phyloP scores from a whole-genome alignment of 2,797 vertebrate species.

The Oreortyx pictus region DNA sequence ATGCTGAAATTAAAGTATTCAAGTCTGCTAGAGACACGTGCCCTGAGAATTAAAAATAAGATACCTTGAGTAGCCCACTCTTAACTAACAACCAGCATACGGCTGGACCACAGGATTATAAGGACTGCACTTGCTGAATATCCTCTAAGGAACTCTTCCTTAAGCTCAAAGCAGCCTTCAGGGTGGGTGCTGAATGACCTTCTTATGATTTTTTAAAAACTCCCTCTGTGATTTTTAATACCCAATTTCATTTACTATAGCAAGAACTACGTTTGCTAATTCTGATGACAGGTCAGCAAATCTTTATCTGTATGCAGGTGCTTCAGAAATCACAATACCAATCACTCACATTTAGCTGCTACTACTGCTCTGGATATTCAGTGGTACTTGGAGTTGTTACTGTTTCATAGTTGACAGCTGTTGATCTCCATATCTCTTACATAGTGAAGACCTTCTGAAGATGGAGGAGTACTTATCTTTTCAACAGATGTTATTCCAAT shows the following conservation, averaged over 20 bases:
- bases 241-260: slow-evolving; percentile 28
- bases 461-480: not conserved
- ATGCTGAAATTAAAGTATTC: not conserved
- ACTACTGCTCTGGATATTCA: not conserved
- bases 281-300: not conserved
- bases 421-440: not conserved
- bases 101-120: not conserved
- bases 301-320: not conserved
- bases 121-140: not conserved
- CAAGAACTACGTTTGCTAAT: slow-evolving; percentile 7
- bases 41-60: not conserved
- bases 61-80: not conserved
- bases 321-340: slow-evolving; percentile 1
- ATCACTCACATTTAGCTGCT: not conserved
- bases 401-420: not conserved
- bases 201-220: slow-evolving; percentile 30
- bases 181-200: not conserved
- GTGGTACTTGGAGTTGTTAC: not conserved
- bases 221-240: slow-evolving; percentile 39
- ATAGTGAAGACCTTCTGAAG: not conserved
- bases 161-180: not conserved
- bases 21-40: not conserved
- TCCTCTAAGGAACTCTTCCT: not conserved
- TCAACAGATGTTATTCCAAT: not conserved
- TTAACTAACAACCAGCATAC: not conserved